Evolutionary conservation across 2,888 invertebrate species (phyloP).

Genomic region (Orthosia gothica): DNA sequence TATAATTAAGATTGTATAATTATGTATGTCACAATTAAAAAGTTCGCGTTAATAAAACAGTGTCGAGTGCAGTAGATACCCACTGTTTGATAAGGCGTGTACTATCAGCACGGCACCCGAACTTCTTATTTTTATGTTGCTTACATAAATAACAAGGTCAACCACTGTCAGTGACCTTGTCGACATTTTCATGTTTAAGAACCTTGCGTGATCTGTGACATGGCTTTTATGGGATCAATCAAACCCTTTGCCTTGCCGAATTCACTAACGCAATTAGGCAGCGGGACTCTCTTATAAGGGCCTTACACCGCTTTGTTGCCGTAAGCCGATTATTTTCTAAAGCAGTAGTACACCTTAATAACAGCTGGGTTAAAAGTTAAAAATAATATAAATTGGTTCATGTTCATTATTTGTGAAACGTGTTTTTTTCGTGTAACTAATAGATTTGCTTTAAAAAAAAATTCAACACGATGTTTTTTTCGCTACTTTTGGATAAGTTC

Average conservation of each 20-base stretch:
- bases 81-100: slow-evolving; percentile 18
- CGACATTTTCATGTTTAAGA: slow-evolving; percentile 59
- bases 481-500: no score
- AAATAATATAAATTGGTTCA: no score
- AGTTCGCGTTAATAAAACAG: slow-evolving; percentile 1
- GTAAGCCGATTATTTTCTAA: no score
- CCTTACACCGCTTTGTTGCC: no score
- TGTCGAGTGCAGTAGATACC: background rate
- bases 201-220: slow-evolving; percentile 47
- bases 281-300: slow-evolving; percentile 45
- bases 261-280: slow-evolving; percentile 22
- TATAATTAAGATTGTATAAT: no score
- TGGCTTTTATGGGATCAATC: background rate
- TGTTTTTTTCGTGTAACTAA: no score
- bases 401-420: no score
- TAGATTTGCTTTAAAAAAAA: no score
- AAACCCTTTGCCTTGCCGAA: no score
- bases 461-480: no score
- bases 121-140: slow-evolving; percentile 16
- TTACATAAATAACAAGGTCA: slow-evolving; percentile 10
- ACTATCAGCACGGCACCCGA: background rate
- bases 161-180: slow-evolving; percentile 44
- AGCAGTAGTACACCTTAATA: no score
- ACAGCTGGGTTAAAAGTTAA: no score
- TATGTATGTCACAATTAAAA: background rate